Evolutionary conservation across 2,888 invertebrate genomes (phyloP).

Genomic region (Pristionchus arcanus): DNA sequence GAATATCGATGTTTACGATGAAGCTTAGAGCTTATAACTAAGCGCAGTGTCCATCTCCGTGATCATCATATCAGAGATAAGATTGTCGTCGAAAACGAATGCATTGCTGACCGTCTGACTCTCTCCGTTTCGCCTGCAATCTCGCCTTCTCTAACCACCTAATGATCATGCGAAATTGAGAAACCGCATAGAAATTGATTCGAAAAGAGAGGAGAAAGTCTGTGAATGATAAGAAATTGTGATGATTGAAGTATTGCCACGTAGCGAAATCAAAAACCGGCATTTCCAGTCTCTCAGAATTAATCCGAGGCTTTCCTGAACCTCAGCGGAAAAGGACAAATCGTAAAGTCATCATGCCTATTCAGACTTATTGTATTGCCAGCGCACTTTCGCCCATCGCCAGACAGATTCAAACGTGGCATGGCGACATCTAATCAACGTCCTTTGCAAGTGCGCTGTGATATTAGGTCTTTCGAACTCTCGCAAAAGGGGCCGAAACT

Average conservation of each 20-base stretch:
- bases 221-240: constrained; percentile 8
- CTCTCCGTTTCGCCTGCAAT: background rate
- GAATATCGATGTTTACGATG: constrained; percentile 21
- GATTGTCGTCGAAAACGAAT: constrained; percentile 17
- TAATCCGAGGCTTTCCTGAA: background rate
- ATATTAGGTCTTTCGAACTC: background rate
- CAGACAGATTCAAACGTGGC: too few species aligned
- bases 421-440: too few species aligned
- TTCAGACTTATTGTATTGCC: background rate
- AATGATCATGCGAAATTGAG: background rate
- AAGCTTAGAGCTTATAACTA: background rate
- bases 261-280: constrained; percentile 20
- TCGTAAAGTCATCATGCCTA: background rate
- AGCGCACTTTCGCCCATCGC: too few species aligned
- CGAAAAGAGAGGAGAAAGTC: constrained; percentile 41
- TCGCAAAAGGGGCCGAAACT: background rate
- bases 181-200: too few species aligned
- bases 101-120: background rate
- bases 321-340: background rate
- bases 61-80: constrained; percentile 12
- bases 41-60: background rate
- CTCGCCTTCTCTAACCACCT: background rate
- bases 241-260: constrained; percentile 17
- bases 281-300: background rate
- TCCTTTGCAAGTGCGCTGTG: background rate